phyloP scores from a whole-genome alignment of 2,113 vertebrate species.

The Chamaetylas fuelleborni region DNA sequence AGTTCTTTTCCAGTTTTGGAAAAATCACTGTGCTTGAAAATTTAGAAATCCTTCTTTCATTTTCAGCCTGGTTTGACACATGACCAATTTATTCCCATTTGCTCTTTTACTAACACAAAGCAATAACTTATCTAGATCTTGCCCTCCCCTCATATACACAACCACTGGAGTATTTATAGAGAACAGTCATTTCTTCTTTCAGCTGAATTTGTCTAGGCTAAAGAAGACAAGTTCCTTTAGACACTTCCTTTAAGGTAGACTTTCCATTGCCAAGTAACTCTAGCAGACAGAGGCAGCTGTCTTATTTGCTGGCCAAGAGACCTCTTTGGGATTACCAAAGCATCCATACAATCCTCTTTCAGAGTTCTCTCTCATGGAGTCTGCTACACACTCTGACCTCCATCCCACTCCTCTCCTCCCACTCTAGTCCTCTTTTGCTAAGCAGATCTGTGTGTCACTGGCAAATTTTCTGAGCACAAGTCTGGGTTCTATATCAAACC shows the following conservation, averaged over 20 bases:
- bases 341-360: not conserved
- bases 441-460: not conserved
- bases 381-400: not conserved
- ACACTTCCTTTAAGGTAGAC: not conserved
- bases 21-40: not conserved
- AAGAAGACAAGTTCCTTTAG: not conserved
- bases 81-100: not conserved
- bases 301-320: not conserved
- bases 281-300: not conserved
- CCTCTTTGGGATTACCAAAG: not conserved
- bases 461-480: not conserved
- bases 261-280: not conserved
- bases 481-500: not conserved
- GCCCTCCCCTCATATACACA: not conserved
- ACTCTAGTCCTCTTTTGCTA: not conserved
- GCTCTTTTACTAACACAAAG: not conserved
- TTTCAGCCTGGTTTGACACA: not conserved
- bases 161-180: not conserved
- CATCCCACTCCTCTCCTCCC: not conserved
- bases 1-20: not conserved
- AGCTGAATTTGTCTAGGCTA: not conserved
- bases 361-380: not conserved
- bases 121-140: not conserved
- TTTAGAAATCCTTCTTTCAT: not conserved
- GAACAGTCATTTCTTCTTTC: not conserved